Conservation (phyloP, 2,113 vertebrate genomes). For the Tricholaema leucomelas region DNA sequence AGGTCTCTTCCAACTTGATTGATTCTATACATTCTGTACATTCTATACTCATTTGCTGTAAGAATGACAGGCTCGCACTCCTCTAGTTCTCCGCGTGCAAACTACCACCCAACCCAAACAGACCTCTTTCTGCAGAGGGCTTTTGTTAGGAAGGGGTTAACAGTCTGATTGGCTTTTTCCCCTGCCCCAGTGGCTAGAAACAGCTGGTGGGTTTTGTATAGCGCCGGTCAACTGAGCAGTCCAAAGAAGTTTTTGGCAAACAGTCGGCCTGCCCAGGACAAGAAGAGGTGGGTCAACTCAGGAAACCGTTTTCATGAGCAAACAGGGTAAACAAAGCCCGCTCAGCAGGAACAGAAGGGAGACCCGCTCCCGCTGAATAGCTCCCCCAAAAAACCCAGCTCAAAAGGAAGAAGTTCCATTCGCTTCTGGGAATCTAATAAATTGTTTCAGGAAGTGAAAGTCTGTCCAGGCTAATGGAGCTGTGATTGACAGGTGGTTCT, state of each 20-base stretch:
- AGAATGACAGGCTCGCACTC: accelerated
- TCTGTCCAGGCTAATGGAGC: slow-evolving; percentile 81
- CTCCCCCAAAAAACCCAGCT: slow-evolving; percentile 57
- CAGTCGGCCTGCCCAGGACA: slow-evolving; percentile 57
- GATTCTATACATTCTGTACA: no score
- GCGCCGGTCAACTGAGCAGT: slow-evolving; percentile 60
- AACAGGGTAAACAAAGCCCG: slow-evolving; percentile 80
- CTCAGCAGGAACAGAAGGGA: slow-evolving; percentile 78
- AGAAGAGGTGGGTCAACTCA: slow-evolving; percentile 79
- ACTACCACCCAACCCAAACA: neutral
- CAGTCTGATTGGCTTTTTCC: neutral
- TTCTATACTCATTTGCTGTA: accelerated
- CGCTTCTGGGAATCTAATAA: slow-evolving; percentile 83
- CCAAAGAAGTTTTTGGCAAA: slow-evolving; percentile 75
- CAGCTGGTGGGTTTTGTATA: slow-evolving; percentile 83
- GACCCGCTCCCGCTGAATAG: slow-evolving; percentile 75
- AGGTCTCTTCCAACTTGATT: no score
- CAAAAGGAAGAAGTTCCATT: slow-evolving; percentile 74
- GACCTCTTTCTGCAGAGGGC: neutral
- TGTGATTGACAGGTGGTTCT: slow-evolving; percentile 83
- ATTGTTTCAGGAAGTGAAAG: slow-evolving; percentile 83
- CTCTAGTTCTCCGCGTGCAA: neutral
- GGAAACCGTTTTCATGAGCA: slow-evolving; percentile 85
- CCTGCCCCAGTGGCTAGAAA: slow-evolving; percentile 66
- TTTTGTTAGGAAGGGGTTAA: slow-evolving; percentile 61